Conservation (phyloP, 2,113 vertebrate genomes). For the Paramisgurnus dabryanus region DNA sequence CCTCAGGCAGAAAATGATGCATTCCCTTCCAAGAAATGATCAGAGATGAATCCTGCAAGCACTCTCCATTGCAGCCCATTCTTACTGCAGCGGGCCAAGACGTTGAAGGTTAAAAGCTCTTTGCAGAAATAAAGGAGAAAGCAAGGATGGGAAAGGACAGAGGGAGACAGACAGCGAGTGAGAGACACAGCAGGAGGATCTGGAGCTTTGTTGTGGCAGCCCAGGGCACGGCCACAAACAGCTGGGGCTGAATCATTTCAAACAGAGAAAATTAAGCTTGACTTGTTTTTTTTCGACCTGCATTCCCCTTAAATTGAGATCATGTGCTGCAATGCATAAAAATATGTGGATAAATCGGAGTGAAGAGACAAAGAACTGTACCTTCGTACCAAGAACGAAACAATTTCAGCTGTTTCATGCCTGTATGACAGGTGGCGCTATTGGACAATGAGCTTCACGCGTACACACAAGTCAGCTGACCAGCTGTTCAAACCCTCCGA, state of each 20-base stretch:
- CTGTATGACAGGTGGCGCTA: too few relatives aligned
- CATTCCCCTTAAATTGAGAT: conserved; percentile 13
- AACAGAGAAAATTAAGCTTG: not conserved
- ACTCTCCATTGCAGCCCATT: conserved; percentile 1
- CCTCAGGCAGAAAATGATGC: conserved; percentile 24
- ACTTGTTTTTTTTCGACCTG: not conserved
- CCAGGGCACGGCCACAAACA: not conserved
- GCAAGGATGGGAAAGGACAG: not conserved
- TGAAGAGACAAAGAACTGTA: too few relatives aligned
- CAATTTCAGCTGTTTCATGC: too few relatives aligned
- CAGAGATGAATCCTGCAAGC: conserved; percentile 3
- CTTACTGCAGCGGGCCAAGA: not conserved
- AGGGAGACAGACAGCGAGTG: not conserved
- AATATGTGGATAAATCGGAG: too few relatives aligned
- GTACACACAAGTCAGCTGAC: too few relatives aligned
- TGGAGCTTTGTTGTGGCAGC: conserved; percentile 23
- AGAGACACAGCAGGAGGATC: conserved; percentile 32
- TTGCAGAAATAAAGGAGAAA: not conserved
- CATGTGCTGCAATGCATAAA: not conserved
- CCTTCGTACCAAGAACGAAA: too few relatives aligned
- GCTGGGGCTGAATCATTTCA: conserved; percentile 20
- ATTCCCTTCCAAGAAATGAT: conserved; percentile 3
- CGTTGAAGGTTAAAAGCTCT: not conserved
- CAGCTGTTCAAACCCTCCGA: too few relatives aligned
- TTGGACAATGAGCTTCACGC: too few relatives aligned